Conservation (phyloP, 2,888 invertebrate species). For the Peribatodes rhomboidaria region DNA sequence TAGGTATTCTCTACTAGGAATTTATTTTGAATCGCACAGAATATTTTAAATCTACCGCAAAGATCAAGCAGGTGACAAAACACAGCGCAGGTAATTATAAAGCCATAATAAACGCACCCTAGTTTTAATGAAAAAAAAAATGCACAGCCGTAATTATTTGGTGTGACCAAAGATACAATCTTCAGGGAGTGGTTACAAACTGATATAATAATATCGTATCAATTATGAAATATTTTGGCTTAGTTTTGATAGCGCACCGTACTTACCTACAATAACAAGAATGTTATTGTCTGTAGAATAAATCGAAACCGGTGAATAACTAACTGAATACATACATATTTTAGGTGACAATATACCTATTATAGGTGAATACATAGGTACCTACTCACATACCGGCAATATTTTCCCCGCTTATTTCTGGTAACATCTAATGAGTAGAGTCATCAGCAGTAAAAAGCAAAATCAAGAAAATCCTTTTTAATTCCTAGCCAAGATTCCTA, state of each 20-base stretch:
- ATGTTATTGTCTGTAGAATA: neutral
- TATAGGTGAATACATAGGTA: too few species aligned
- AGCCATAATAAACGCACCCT: slow-evolving; percentile 24
- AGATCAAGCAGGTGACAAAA: slow-evolving; percentile 22
- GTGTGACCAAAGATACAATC: slow-evolving; percentile 29
- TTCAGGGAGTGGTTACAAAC: slow-evolving; percentile 31
- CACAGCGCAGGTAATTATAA: slow-evolving; percentile 20
- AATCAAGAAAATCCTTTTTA: too few species aligned
- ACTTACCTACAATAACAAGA: neutral
- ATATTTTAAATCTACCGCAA: slow-evolving; percentile 10
- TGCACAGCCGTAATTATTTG: neutral
- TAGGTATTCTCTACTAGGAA: neutral
- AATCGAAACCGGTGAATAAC: neutral
- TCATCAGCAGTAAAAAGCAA: too few species aligned
- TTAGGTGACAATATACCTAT: too few species aligned
- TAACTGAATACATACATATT: too few species aligned
- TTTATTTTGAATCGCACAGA: neutral
- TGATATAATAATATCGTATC: slow-evolving; percentile 19
- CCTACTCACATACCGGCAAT: too few species aligned
- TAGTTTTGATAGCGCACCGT: slow-evolving; percentile 14
- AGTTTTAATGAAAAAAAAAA: slow-evolving; percentile 3
- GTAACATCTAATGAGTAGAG: too few species aligned
- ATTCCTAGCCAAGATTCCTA: too few species aligned
- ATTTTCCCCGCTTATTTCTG: too few species aligned
- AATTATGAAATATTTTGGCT: slow-evolving; percentile 36